Percentiles rank a stretch among this genome's conserved stretches.
These are phyloP conservation scores for Micrastur ruficollis DNA, from an alignment of 2,797 vertebrate species.

Conservation along the genomic window DNA sequence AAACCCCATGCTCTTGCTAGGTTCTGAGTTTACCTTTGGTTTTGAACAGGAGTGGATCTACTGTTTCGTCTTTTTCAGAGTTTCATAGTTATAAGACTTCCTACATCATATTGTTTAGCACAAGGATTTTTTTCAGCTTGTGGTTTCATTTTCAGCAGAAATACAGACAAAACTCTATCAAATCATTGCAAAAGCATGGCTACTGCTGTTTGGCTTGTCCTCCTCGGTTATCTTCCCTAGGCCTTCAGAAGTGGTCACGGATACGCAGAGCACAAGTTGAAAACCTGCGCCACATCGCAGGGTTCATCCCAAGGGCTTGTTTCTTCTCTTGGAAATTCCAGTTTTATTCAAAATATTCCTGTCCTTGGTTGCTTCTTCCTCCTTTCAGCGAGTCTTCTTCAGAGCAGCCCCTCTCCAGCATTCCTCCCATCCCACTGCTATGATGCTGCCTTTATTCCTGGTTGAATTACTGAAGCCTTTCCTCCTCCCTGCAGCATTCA, in stretches of 20 bases:
- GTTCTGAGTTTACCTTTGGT: neutral
- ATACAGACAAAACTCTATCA: neutral
- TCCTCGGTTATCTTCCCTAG: neutral
- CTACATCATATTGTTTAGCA: neutral
- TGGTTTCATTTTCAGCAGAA: neutral
- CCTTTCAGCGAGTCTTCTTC: neutral
- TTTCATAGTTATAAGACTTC: neutral
- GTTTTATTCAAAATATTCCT: neutral
- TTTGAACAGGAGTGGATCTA: neutral
- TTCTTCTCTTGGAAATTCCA: neutral
- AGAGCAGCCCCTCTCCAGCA: neutral
- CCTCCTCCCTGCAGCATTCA: neutral
- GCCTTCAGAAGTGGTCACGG: neutral
- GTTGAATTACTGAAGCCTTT: neutral
- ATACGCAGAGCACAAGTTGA: neutral
- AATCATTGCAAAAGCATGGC: neutral
- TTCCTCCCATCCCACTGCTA: slow-evolving; percentile 10
- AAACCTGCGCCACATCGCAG: fast-evolving
- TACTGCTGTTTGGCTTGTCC: neutral
- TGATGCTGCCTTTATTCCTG: slow-evolving; percentile 41
- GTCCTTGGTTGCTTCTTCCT: neutral
- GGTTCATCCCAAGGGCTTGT: neutral
- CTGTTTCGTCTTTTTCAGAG: neutral
- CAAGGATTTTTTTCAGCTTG: neutral
- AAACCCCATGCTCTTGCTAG: neutral